Base-by-base conservation (phyloP, 2,888 invertebrate species). In the Cremastinae sp. region DNA sequence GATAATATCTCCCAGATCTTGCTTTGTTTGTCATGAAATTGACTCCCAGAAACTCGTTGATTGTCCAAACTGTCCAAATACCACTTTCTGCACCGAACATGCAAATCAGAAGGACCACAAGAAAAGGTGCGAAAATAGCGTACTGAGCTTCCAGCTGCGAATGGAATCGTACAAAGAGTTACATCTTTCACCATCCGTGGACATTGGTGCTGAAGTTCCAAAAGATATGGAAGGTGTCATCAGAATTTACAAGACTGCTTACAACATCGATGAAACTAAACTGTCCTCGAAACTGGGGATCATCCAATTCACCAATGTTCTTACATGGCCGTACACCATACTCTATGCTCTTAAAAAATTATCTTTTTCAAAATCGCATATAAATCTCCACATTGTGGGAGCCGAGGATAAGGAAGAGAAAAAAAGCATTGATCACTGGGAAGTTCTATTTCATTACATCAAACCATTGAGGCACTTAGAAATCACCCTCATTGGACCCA, bases 311-410 rank as follows among this genome's bases (percentile, higher is more conserved):
- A n/a, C n/a, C n/a, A n/a, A n/a, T n/a, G n/a, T n/a, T 72, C 79
- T 87, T 0, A 85, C 87, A 12, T 80, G 86, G 73, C 85, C 87
- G 4, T 78, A 87, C 49, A 86, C 86, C 5, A 74, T 88, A 14
- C 79, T 88, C 8, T 81, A 85, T 58, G 82, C 83, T 8, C 45
- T 86, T 34, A 79, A 83, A 58, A 81, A 79, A 72, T 68, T 86
- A 22, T 62, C 81, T 16, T 74, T 74, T 53, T 45, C 45, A 0
- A 22, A 61, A 62, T 38, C 54, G 56, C 22, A 22, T 56, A 1
- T 86, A 5, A 80, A 80, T 10, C 64, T 90, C 43, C 90, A 90
- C 70, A 73, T 90, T 10, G 83, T 90, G 72, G 90, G 88, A 10
- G 87, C 89, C 0, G 86, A 85, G 72, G 70, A 28, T 3, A 5